Base-by-base conservation (phyloP, 2,888 invertebrate genomes). In the Leucoptera coffeella region DNA sequence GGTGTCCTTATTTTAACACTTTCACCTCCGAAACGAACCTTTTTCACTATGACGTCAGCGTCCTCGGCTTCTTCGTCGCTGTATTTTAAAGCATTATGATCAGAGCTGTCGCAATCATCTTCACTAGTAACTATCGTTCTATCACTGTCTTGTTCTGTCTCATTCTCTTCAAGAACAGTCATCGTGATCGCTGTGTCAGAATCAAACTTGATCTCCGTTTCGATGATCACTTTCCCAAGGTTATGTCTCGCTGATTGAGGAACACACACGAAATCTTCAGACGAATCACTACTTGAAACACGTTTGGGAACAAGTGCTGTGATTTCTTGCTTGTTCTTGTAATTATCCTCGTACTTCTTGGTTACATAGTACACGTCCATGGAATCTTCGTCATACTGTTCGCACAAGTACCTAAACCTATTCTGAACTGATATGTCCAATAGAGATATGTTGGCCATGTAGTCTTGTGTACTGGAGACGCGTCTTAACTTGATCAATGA, bases 21-120 rank as follows among this genome's bases (percentile, higher is more conserved):
- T 57, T 89, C 89, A n/a, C 89, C 89, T 4, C 89, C 89, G 38
- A 89, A 89, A 25, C 85, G 79, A 6, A 89, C 89, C 41, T 85
- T 76, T 45, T 86, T 77, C 12, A 79, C 69, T 15, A 52, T 54
- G 10, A 64, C 69, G 29, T 73, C 73, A 7, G 59, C 67, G 33
- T 79, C 79, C 28, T 77, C 77, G 28, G 78, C 78, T 15, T 72
- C 77, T 31, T 74, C 74, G 20, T 77, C 77, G 27, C 81, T 65
- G 27, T 80, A 74, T 40, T 75, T 75, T 15, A 82, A 51, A 40
- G 79, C 64, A 26, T 75, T 58, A 25, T 57, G 44, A 37, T 71
- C 67, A 7, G 60, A 43, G 46, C 57, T 51, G 45, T 74, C 51
- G 45, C 65, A 58, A 32, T 64, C 71, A 30, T 60, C 56, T 29